These are phyloP conservation scores for Felis catus DNA, from an alignment of 2,113 vertebrate genomes.

Conservation along the genomic window DNA sequence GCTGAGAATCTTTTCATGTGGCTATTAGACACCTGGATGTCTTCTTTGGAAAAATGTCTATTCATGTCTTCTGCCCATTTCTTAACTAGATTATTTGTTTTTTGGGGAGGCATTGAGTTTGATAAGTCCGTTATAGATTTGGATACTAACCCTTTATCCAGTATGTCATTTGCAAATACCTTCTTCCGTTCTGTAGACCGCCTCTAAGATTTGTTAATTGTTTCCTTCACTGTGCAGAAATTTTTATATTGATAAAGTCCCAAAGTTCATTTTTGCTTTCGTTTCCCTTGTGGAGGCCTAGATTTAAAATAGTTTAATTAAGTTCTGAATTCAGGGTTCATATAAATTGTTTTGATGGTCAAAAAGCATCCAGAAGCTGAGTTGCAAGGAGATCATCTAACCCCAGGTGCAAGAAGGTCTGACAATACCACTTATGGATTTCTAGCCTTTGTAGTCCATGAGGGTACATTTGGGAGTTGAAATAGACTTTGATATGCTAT, in stretches of 20 bases:
- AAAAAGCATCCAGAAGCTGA: not conserved
- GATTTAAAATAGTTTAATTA: not conserved
- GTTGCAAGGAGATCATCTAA: not conserved
- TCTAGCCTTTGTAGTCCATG: fast-evolving
- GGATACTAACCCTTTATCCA: not conserved
- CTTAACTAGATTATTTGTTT: not conserved
- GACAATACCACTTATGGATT: fast-evolving
- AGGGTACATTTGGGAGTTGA: not conserved
- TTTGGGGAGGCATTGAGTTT: not conserved
- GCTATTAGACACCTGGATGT: not conserved
- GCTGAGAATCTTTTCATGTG: not conserved
- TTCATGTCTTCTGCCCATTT: not conserved
- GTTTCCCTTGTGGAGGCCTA: too few relatives aligned
- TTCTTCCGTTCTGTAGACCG: not conserved
- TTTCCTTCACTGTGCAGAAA: not conserved
- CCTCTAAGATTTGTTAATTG: not conserved
- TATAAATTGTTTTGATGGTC: not conserved
- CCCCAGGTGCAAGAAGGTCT: fast-evolving
- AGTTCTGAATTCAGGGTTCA: not conserved
- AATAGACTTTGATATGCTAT: fast-evolving
- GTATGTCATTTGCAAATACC: not conserved
- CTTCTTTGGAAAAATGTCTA: not conserved
- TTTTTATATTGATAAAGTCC: not conserved
- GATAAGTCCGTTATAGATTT: not conserved
- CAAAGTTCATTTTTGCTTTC: not conserved